Evolutionary conservation across 2,888 invertebrate genomes (phyloP), one percentile per base, ranked within the genome.

Genomic region (Osedax frankpressi): DNA sequence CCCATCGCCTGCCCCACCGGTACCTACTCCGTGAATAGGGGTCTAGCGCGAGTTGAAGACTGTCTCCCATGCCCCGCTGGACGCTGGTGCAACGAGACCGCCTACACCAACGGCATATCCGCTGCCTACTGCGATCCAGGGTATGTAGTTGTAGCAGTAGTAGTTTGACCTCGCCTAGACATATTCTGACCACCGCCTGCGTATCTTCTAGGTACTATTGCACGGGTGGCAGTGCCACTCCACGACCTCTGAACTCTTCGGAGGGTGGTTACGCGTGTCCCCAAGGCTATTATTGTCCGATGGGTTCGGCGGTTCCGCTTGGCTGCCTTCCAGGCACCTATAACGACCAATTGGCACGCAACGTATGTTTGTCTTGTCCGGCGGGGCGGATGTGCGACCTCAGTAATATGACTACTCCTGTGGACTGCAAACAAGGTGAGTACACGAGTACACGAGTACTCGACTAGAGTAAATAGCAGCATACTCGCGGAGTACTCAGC

Each of bases 271-370:
- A 81, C 75, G 76, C 80, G 26, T 83, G 83, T 75, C 82, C 82
- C 0, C 75, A 79, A 2, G 83, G 83, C 0, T 80, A 78, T 76
- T 82, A 78, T 78, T 83, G 83, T 77, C 77, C 79, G 0, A 78
- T 77, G 11, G 83, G 83, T 3, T 77, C 81, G 3, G 74, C 78
- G 2, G 75, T 78, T 62, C 81, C 80, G 30, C 75, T 79, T 63
- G 81, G 81, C 30, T 83, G 82, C 77, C 78, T 79, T 1, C 79
- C 81, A 3, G 82, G 82, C n/a, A 81, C 81, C 2, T 83, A 79
- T 78, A 81, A 83, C 72, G 75, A 78, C 14, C 77, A 79, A 63
- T 70, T 76, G 30, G 83, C 81, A 6, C 80, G 81, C 73, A 77
- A 76, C 67, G 79, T 79, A 76, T 83, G 83, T 75, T 79, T 79